Base-by-base conservation (phyloP, 2,113 vertebrate species). In the Oreochromis niloticus region DNA sequence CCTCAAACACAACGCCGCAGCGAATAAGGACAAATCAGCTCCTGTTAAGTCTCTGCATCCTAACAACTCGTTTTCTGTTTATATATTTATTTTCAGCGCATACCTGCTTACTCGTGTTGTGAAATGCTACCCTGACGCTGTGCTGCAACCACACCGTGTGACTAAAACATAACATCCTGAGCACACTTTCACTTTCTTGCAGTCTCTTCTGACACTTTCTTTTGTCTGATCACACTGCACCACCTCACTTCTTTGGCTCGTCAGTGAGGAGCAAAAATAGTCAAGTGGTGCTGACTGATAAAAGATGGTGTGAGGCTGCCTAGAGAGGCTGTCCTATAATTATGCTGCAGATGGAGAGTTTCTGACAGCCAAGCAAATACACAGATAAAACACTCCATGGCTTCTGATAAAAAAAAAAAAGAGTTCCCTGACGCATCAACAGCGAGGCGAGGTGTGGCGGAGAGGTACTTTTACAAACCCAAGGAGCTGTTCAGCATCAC, bases 201-300 rank as follows among this genome's bases (percentile, higher is more conserved):
- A 48, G 54, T 80, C 63, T 68, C 36, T 13, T 59, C 14, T 81
- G 54, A 85, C 41, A 9, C 57, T 52, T 17, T 71, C 4, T 3
- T 52, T 32, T 36, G 52, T 86, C 84, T 48, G 19, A 89, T 87
- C 81, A 81, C 43, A 36, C 17, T n/a, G 52, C 80, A 68, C 71
- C 59, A 68, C 57, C 84, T 88, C 82, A 14, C 57, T 59, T 66
- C 59, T 85, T 8, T 82, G 79, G 59, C 56, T 89, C 43, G 19
- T 81, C 88, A 84, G 57, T 73, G 79, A 82, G 43, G 46, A 19
- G 88, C 92, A 93, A 91, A 95, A 93, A 93, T 93, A 93, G 92
- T 82, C 57, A 68, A 81, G 83, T 55, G 89, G 86, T 85, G 89
- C 89, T 88, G 88, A 88, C 85, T 89, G 94, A 86, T 85, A 80